Evolutionary conservation across 1,140 invertebrate species (phyloP), one percentile per base, ranked within the genome.

Genomic region (Aleiodes sp.): DNA sequence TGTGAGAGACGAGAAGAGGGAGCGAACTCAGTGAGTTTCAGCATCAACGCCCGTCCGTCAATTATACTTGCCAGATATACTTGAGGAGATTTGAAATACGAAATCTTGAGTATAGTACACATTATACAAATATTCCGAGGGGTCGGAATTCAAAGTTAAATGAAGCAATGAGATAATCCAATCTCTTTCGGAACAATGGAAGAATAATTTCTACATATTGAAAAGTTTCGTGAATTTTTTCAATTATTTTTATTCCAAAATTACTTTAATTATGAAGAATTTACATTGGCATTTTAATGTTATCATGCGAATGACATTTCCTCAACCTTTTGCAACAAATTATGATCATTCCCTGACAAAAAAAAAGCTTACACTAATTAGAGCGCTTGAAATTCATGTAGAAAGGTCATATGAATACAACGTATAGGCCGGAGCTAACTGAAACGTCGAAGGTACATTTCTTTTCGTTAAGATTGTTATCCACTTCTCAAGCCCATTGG

Each of bases 31-130:
- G 46, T 41, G 66, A 68, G 57, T 68, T 68, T 68, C 52, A 59
- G 60, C 59, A 24, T 28, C 28, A 68, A 60, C 57, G 31, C 39
- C 68, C 56, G 46, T 63, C 29, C 75, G 77, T 78, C 78, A 79
- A 79, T 77, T 79, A 77, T 77, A 64, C 71, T 73, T 73, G 65
- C 64, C 69, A 65, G 65, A 31, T 37, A 26, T 29, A 72, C 16
- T 26, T 2, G 21, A 52, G 33, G 41, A 59, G 57, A 39, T 29
- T 37, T 24, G 59, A 62, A 60, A 68, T 68, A 28, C 35, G 46
- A 31, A 57, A 59, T 64, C 68, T 59, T 37, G 41, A 70, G 57
- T 46, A 16, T 65, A n/a, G 26, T 3, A 16, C 37, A 28, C 35
- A 16, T 37, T 26, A 46, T 43, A 28, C 26, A 4, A 31, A 46